Conservation (phyloP, 2,888 invertebrate genomes). For the Brachyopa scutellaris region DNA sequence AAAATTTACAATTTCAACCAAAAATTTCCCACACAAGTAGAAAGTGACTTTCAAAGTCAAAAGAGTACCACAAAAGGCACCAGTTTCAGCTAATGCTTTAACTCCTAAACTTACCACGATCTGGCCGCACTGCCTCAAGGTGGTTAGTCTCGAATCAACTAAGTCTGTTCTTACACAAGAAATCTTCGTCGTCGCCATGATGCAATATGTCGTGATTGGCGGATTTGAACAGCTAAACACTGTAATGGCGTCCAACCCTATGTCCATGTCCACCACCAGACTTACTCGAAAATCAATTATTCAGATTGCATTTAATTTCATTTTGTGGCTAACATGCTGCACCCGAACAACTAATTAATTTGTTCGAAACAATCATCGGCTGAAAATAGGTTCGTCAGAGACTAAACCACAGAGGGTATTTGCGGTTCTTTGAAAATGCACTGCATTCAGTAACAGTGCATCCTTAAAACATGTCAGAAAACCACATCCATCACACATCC, state of each 20-base stretch:
- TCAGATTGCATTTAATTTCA: slow-evolving; percentile 57
- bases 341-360: slow-evolving; percentile 66
- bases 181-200: too few species aligned
- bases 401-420: slow-evolving; percentile 46
- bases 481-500: slow-evolving; percentile 67
- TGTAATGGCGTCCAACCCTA: not conserved
- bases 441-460: slow-evolving; percentile 2
- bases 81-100: too few species aligned
- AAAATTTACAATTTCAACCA: too few species aligned
- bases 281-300: slow-evolving; percentile 61
- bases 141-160: too few species aligned
- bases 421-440: slow-evolving; percentile 54
- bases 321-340: slow-evolving; percentile 51
- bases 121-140: too few species aligned
- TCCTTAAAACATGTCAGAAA: slow-evolving; percentile 53
- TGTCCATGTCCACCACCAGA: not conserved
- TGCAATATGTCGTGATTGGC: too few species aligned
- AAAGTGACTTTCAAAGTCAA: too few species aligned
- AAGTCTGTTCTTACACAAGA: too few species aligned
- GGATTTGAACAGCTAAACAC: too few species aligned
- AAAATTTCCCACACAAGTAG: too few species aligned
- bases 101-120: too few species aligned
- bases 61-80: too few species aligned
- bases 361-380: slow-evolving; percentile 43
- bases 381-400: slow-evolving; percentile 26